These are phyloP conservation scores for Plagodis pulveraria DNA, from an alignment of 2,888 invertebrate species.

Conservation along the genomic window DNA sequence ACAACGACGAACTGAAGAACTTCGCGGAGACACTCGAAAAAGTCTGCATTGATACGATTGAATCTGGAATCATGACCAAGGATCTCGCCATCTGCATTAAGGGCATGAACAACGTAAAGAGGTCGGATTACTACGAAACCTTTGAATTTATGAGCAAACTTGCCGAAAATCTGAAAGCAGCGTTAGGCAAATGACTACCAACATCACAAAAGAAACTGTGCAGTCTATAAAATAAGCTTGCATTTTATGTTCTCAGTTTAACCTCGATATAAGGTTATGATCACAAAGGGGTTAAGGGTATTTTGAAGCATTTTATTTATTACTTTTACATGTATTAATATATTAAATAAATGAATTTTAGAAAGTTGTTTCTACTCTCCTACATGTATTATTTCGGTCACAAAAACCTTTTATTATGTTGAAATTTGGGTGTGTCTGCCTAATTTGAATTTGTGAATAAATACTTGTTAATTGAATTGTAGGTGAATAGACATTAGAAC, in stretches of 20 bases:
- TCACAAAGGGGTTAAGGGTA: slow-evolving; percentile 64
- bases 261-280: slow-evolving; percentile 40
- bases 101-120: slow-evolving; percentile 91
- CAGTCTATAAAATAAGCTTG: slow-evolving; percentile 57
- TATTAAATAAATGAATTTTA: slow-evolving; percentile 48
- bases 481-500: neutral
- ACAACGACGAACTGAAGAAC: slow-evolving; percentile 89
- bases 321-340: slow-evolving; percentile 40
- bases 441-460: slow-evolving; percentile 10
- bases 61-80: slow-evolving; percentile 98
- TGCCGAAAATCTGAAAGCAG: slow-evolving; percentile 93
- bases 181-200: slow-evolving; percentile 83
- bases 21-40: slow-evolving; percentile 95
- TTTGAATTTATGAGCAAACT: slow-evolving; percentile 98
- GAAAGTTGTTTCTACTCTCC: slow-evolving; percentile 6
- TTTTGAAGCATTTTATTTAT: slow-evolving; percentile 69
- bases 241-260: slow-evolving; percentile 37
- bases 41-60: slow-evolving; percentile 97
- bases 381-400: slow-evolving; percentile 5
- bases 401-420: slow-evolving; percentile 1
- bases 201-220: slow-evolving; percentile 44
- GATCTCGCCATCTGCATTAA: slow-evolving; percentile 99
- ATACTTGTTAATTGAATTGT: neutral
- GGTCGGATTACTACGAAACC: slow-evolving; percentile 97
- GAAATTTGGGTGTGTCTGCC: slow-evolving; percentile 1